Base-by-base conservation (phyloP, 1,140 invertebrate species). In the Melipona quadrifasciata region DNA sequence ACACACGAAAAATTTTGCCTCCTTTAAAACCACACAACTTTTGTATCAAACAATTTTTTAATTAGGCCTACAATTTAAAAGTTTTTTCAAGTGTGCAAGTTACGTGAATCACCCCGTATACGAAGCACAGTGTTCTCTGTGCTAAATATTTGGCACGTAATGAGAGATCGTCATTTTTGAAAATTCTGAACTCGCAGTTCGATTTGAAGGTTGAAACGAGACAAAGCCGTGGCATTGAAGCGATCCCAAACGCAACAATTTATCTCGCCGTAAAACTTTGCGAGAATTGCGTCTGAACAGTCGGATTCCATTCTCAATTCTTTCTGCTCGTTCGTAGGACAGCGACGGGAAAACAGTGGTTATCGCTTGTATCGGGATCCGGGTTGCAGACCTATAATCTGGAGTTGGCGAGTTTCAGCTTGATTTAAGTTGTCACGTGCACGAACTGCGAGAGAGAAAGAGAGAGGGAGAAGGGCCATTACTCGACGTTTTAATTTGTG, bases 401-500 rank as follows among this genome's bases (percentile, higher is more conserved):
- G 16, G 12, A 31, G 24, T 74, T 70, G 27, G 11, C 61, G 55
- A 65, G 67, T 89, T 72, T 61, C n/a, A 39, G 74, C 75, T 79
- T 78, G 47, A 85, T 81, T 84, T 58, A 75, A 85, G 47, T 76
- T 64, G 58, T 68, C 72, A 61, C 12, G n/a, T 12, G 58, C 31
- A 75, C 58, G 53, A 55, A 71, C 53, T 47, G 47, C 61, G 24
- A 24, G 72, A 17, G 53, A 72, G 61, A 78, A 58, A 31, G 8
- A 21, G 16, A 4, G 47, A 68, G 65, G 71, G 76, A 85, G 65
- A 39, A 8, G 39, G 39, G 39, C 8, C 53, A 53, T 53, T n/a
- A 24, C 31, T 0, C 19, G 39, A 0, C 27, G 55, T 14, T 64
- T 84, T 88, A 87, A 87, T 88, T 85, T 87, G 79, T 78, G 61